phyloP scores from a whole-genome alignment of 2,888 invertebrate species.

The Mimas tiliae region DNA sequence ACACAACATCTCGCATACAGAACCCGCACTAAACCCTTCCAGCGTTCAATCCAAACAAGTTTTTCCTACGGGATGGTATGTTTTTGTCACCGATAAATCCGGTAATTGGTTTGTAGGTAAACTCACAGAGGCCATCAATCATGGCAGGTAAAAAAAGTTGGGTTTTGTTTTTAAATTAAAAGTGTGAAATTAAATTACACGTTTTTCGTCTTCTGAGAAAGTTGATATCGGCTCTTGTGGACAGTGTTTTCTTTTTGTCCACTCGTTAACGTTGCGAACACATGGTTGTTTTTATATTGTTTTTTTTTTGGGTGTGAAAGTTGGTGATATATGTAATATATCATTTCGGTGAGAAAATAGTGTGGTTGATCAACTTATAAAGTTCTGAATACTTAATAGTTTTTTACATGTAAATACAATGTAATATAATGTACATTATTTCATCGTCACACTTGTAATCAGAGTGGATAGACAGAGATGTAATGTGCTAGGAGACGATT shows the following conservation, averaged over 20 bases:
- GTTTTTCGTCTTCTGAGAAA: constrained; percentile 26
- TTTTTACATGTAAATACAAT: too few relatives aligned
- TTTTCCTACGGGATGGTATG: constrained; percentile 34
- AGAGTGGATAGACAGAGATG: too few relatives aligned
- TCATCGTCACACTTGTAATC: too few relatives aligned
- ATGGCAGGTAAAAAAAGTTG: constrained; percentile 39
- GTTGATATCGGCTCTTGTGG: constrained; percentile 17
- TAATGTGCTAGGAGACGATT: too few relatives aligned
- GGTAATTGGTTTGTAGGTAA: constrained; percentile 50
- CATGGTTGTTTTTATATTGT: constrained; percentile 4
- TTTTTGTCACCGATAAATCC: constrained; percentile 45
- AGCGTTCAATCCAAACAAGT: constrained; percentile 27
- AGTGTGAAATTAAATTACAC: constrained; percentile 42
- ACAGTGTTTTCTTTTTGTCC: not conserved
- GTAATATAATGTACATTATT: too few relatives aligned
- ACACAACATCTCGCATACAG: not conserved
- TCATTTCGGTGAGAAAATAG: too few relatives aligned
- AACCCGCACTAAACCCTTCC: constrained; percentile 34
- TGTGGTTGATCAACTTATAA: too few relatives aligned
- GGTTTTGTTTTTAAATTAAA: constrained; percentile 41
- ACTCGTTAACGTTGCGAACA: constrained; percentile 10
- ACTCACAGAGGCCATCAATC: constrained; percentile 46
- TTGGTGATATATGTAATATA: not conserved
- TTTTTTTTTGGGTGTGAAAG: not conserved
- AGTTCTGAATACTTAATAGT: too few relatives aligned